A percentile compares a stretch with the other conserved stretches of the same genome.
These are phyloP conservation scores for Pangasius krempfi DNA, from an alignment of 2,797 vertebrate genomes.

Conservation along the genomic window DNA sequence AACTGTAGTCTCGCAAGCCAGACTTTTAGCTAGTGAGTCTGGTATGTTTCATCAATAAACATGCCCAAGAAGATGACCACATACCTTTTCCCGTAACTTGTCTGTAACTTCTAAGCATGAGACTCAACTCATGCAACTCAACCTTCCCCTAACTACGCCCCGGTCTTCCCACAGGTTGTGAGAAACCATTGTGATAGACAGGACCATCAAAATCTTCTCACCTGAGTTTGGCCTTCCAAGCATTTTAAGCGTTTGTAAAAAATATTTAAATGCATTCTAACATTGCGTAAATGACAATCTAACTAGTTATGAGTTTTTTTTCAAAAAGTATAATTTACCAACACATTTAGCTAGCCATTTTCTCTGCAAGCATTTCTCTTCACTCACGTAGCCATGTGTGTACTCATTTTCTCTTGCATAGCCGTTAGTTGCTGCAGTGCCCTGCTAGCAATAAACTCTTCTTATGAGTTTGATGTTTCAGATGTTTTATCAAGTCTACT, in stretches of 20 bases:
- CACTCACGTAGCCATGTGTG: neutral
- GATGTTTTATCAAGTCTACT: neutral
- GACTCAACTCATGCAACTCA: neutral
- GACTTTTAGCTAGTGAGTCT: neutral
- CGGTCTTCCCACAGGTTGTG: neutral
- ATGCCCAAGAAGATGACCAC: neutral
- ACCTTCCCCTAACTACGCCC: no score
- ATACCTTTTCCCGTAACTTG: neutral
- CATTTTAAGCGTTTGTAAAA: neutral
- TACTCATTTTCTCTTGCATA: neutral
- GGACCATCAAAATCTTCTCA: neutral
- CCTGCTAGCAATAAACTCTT: neutral
- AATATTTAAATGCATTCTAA: neutral
- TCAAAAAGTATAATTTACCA: neutral
- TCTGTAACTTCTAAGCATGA: neutral
- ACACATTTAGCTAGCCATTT: neutral
- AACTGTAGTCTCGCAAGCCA: neutral
- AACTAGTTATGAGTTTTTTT: neutral
- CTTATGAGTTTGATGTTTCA: neutral
- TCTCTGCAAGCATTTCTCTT: neutral
- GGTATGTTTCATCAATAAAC: neutral
- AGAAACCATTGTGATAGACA: neutral
- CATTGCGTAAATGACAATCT: neutral
- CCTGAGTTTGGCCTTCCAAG: neutral
- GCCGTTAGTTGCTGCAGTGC: neutral